Percentiles rank a stretch among this genome's conserved stretches.
phyloP scores from a whole-genome alignment of 2,888 invertebrate species.

The Xylota segnis region DNA sequence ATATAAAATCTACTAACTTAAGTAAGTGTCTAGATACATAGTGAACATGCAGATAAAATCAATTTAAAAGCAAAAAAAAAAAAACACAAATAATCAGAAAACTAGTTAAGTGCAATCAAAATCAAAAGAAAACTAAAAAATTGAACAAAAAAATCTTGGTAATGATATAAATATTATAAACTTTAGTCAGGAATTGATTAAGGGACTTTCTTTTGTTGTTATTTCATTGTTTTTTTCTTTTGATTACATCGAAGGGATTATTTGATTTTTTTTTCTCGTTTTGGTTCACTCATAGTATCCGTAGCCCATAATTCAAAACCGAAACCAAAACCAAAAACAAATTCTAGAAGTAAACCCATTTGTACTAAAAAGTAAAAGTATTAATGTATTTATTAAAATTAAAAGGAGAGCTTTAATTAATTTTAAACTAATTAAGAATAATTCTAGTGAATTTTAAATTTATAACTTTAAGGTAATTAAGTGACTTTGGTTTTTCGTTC shows the following conservation, averaged over 20 bases:
- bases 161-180: slow-evolving; percentile 23
- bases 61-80: slow-evolving; percentile 48
- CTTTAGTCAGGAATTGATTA: slow-evolving; percentile 50
- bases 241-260: slow-evolving; percentile 58
- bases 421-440: slow-evolving; percentile 76
- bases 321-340: not conserved
- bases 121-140: slow-evolving; percentile 60
- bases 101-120: slow-evolving; percentile 70
- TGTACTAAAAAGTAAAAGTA: slow-evolving; percentile 22
- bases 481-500: slow-evolving; percentile 34
- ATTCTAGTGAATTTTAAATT: slow-evolving; percentile 65
- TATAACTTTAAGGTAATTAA: slow-evolving; percentile 62
- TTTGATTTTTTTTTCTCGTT: not conserved
- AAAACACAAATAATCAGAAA: slow-evolving; percentile 37
- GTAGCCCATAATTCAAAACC: not conserved
- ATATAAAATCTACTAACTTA: slow-evolving; percentile 51
- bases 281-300: slow-evolving; percentile 12
- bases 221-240: slow-evolving; percentile 24
- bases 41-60: slow-evolving; percentile 37
- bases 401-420: slow-evolving; percentile 77
- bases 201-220: not conserved
- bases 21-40: slow-evolving; percentile 69
- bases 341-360: slow-evolving; percentile 21
- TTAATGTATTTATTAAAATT: slow-evolving; percentile 61
- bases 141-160: slow-evolving; percentile 22